phyloP scores from a whole-genome alignment of 2,888 invertebrate species.

The Disparrhopalites patrizii region DNA sequence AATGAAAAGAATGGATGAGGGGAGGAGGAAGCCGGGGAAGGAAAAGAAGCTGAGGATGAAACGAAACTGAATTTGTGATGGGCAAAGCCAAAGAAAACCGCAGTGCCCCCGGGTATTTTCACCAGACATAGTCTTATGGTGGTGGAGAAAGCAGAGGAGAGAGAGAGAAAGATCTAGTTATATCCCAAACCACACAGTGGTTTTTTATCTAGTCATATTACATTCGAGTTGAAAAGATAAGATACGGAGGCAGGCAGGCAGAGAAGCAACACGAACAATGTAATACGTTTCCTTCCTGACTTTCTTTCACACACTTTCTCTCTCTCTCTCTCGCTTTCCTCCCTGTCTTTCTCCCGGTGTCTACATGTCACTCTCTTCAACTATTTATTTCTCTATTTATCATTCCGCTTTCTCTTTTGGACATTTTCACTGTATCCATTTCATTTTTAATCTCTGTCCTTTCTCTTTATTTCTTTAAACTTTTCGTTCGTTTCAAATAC shows the following conservation, averaged over 20 bases:
- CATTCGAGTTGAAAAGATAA: not conserved
- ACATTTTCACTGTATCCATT: no score
- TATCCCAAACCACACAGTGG: not conserved
- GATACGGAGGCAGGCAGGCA: no score
- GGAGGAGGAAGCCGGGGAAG: not conserved
- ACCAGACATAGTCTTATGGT: not conserved
- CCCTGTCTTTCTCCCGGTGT: no score
- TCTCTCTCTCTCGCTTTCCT: not conserved
- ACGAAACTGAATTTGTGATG: slow-evolving; percentile 32
- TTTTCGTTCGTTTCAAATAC: no score
- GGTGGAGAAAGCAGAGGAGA: not conserved
- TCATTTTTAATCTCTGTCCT: no score
- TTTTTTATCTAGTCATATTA: not conserved
- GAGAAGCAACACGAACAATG: no score
- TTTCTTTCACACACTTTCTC: slow-evolving; percentile 1
- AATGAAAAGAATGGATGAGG: not conserved
- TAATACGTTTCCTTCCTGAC: no score
- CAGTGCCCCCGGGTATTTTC: slow-evolving; percentile 33
- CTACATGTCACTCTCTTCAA: no score
- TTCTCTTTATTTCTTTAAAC: no score
- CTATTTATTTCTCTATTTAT: no score
- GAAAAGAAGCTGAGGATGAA: slow-evolving; percentile 23
- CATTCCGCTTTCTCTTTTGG: no score
- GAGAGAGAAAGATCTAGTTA: not conserved
- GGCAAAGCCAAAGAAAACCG: slow-evolving; percentile 29